Base-by-base conservation (phyloP, 35 echinoderm and acorn worm genomes). In the Holothuria glaberrima region DNA sequence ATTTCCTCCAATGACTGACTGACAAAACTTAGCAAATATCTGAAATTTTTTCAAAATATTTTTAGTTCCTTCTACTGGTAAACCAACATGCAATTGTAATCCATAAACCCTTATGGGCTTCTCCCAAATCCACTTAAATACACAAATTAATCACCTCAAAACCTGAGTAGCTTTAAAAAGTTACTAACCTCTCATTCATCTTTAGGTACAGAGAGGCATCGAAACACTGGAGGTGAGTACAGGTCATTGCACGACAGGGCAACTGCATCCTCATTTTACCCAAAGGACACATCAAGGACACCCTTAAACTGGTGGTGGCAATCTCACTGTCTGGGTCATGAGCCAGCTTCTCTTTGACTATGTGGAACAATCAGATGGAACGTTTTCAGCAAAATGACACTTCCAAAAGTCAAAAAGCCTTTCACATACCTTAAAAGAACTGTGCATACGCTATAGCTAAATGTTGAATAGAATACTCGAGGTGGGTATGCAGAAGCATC, bases 271-370 rank as follows among this genome's bases (percentile, higher is more conserved):
- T 79, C 97, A 99, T 99, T 82, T 99, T 99, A 75, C 97, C 97
- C 21, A 99, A 75, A 27, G 97, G 97, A 72, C 97, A 99, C 56
- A 93, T 88, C 75, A 99, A 58, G 3, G 93, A 95, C 26, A 99
- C 97, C 45, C 97, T 54, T 25, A 99, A 79, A 48, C 93, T 99
- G 17, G 94, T 99, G 46, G 97, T 99, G 9, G 97, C 97, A 31
- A 99, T 99, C 71, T 99, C 97, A 89, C 97, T 99, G 70, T 99
- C 97, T 9, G 93, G 91, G 46, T 99, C 97, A 24, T 99, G 96
- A 19, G 88, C 28, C 22, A 99, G 84, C 79, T 98, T 99, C 89
- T 99, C 97, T 78, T 99, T 95, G 79, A 95, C 97, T 99, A 44
- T 68, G 22, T 16, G 21, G 50, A 38, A 62, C 1, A 33, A 79